Conservation (phyloP, 2,113 vertebrate species). For the Chloroceryle aenea region DNA sequence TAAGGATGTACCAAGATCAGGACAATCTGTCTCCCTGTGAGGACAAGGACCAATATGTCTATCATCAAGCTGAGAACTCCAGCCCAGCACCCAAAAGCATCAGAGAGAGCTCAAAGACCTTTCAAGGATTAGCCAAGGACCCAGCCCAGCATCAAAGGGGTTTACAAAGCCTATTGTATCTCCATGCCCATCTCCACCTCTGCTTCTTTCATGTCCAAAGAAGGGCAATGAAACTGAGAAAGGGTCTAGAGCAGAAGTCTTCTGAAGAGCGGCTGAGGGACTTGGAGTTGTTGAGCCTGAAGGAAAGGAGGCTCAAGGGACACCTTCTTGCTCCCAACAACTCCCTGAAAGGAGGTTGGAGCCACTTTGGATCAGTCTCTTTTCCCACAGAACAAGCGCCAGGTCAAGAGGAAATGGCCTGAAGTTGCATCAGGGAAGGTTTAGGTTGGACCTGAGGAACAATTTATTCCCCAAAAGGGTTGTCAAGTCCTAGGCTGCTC, state of each 20-base stretch:
- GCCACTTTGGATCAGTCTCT: too few relatives aligned
- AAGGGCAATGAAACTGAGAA: background rate
- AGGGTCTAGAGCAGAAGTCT: background rate
- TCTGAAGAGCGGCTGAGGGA: too few relatives aligned
- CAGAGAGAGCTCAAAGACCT: background rate
- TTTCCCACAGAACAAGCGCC: too few relatives aligned
- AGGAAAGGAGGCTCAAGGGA: too few relatives aligned
- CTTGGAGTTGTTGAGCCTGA: too few relatives aligned
- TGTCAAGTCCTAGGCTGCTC: too few relatives aligned
- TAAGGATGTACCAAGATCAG: background rate
- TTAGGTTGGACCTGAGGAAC: too few relatives aligned
- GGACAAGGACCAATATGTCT: accelerated
- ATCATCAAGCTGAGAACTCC: background rate
- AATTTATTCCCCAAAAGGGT: too few relatives aligned
- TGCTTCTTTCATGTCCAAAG: background rate
- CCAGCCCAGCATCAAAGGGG: background rate
- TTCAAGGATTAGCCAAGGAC: background rate
- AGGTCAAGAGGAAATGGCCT: too few relatives aligned
- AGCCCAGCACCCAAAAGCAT: background rate
- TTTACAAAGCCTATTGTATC: background rate
- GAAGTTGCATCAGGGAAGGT: too few relatives aligned
- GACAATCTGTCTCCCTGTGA: background rate
- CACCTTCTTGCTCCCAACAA: too few relatives aligned
- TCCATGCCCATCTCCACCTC: background rate
- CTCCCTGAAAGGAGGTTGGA: too few relatives aligned